phyloP scores from a whole-genome alignment of 1,140 invertebrate species.

The Limonius californicus region DNA sequence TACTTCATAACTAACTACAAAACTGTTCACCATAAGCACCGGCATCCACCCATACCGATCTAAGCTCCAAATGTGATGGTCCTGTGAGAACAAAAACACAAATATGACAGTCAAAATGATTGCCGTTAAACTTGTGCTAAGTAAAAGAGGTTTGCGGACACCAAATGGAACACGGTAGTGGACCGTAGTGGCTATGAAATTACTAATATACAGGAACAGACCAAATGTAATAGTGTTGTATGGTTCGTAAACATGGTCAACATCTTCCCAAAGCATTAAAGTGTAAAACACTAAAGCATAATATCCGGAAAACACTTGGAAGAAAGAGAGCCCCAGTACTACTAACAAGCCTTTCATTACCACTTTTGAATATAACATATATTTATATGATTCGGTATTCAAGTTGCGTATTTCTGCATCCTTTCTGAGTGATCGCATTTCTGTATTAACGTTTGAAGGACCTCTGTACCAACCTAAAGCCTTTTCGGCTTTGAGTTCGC shows the following conservation, averaged over 20 bases:
- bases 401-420: slow-evolving; percentile 25
- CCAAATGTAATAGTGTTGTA: slow-evolving; percentile 18
- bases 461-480: slow-evolving; percentile 31
- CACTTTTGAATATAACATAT: slow-evolving; percentile 29
- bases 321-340: slow-evolving; percentile 20
- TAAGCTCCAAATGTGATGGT: background rate
- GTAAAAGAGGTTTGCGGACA: slow-evolving; percentile 25
- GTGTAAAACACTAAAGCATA: slow-evolving; percentile 32
- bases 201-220: slow-evolving; percentile 13
- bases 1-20: slow-evolving; percentile 24
- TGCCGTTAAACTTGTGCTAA: slow-evolving; percentile 16
- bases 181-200: slow-evolving; percentile 7
- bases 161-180: slow-evolving; percentile 23
- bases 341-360: slow-evolving; percentile 28
- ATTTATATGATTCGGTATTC: slow-evolving; percentile 20
- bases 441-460: slow-evolving; percentile 19
- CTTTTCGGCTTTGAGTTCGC: slow-evolving; percentile 22
- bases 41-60: background rate
- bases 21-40: slow-evolving; percentile 12
- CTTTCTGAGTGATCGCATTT: slow-evolving; percentile 28
- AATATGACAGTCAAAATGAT: slow-evolving; percentile 9
- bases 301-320: slow-evolving; percentile 29
- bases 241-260: background rate
- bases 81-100: slow-evolving; percentile 4
- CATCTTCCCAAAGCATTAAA: slow-evolving; percentile 6